Evolutionary conservation across 2,888 invertebrate species (phyloP), one percentile per base, ranked within the genome.

Genomic region (Acanthopleura granulata): DNA sequence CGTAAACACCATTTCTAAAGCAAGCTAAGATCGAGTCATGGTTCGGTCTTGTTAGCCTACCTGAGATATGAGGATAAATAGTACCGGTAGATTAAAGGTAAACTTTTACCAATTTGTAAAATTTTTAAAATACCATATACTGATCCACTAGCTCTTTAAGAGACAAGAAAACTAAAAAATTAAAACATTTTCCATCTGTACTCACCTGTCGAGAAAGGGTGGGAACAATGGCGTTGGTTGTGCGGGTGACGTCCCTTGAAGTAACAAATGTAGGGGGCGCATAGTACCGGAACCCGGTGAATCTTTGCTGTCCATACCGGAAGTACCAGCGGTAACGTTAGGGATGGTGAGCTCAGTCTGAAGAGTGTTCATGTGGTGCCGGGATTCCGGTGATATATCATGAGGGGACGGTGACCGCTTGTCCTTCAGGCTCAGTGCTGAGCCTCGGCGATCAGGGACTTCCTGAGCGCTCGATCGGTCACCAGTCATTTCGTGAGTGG

Each of bases 141-240:
- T 57, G 57, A 12, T 12, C 6, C 12, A 9, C 9, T 40, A 40
- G 40, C 4, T 40, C 9, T 40, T 3, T 40, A 40, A 6, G 3
- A 3, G 3, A 40, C 3, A 40, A 40, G 40, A 40, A 3, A 40
- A 40, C 40, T n/a, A n/a, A n/a, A n/a, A 40, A 40, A 40, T 40
- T 40, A 40, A 3, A 40, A 40, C 40, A 40, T 40, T 51, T 49
- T 72, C 49, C 69, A 57, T 66, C 61, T 66, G 49, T 62, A 62
- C n/a, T 72, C 49, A 62, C 61, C 29, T 30, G 72, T 87, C 87
- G 29, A 86, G 73, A 76, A 84, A 80, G 0, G 86, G 84, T 76
- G 86, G 79, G 77, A 87, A 83, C 0, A 83, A 77, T 0, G 85
- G 83, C 49, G 85, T 77, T n/a, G 79, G 79, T 72, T 82, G 84